Conservation (phyloP, 2,888 invertebrate genomes). For the Crepidodera aurea region DNA sequence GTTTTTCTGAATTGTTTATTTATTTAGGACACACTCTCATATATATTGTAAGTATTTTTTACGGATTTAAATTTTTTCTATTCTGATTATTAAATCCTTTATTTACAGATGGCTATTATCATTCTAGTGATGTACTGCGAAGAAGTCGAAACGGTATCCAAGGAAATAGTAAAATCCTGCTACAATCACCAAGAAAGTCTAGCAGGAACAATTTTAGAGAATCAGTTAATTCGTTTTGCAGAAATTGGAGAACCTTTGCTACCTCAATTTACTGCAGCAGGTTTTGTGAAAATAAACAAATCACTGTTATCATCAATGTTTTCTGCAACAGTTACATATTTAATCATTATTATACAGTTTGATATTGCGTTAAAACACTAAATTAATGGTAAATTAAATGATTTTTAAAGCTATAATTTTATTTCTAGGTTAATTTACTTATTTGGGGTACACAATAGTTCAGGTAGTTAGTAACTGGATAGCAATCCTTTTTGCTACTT, state of each 20-base stretch:
- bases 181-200: conserved; percentile 17
- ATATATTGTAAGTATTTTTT: conserved; percentile 4
- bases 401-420: too few species aligned
- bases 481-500: too few species aligned
- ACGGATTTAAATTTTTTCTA: too few species aligned
- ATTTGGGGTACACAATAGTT: too few species aligned
- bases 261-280: conserved; percentile 37
- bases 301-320: conserved; percentile 33
- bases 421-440: too few species aligned
- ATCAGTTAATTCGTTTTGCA: conserved; percentile 22
- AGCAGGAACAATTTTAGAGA: conserved; percentile 1
- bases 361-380: conserved; percentile 26
- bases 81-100: too few species aligned
- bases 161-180: conserved; percentile 23
- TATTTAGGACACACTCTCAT: background rate
- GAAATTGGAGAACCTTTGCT: conserved; percentile 30
- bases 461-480: too few species aligned
- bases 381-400: too few species aligned
- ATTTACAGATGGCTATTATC: conserved; percentile 7
- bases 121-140: conserved; percentile 32
- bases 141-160: conserved; percentile 26
- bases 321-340: conserved; percentile 38
- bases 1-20: background rate
- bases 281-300: conserved; percentile 36
- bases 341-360: conserved; percentile 41